A percentile compares a stretch with the other conserved stretches of the same genome.
Conservation (phyloP, 2,113 vertebrate species). For the Suricata suricatta region DNA sequence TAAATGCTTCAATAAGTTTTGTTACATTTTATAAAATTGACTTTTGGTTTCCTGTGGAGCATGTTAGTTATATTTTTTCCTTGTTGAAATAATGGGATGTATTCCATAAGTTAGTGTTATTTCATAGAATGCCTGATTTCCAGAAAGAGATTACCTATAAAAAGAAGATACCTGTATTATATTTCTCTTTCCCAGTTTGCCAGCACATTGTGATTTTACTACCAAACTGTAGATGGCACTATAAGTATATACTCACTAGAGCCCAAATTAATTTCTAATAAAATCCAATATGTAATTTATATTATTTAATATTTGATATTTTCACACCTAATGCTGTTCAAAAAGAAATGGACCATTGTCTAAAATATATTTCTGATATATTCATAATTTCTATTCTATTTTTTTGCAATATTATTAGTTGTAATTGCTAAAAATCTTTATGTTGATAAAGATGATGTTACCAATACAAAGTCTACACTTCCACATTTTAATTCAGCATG, state of each 20-base stretch:
- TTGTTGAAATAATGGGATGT: background rate
- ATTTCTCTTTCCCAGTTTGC: slow-evolving; percentile 4
- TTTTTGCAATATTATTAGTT: background rate
- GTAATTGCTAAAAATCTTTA: background rate
- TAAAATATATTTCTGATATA: background rate
- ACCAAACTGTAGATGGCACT: slow-evolving; percentile 69
- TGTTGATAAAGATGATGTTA: background rate
- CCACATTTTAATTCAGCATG: background rate
- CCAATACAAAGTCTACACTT: background rate
- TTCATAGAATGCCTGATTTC: background rate
- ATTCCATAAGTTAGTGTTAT: background rate
- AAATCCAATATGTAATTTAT: background rate
- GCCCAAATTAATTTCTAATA: background rate
- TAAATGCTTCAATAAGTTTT: background rate
- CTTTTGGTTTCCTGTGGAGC: background rate
- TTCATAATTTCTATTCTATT: slow-evolving; percentile 36
- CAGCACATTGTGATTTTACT: background rate
- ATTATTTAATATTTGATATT: background rate
- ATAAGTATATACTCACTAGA: background rate
- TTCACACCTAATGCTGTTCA: background rate
- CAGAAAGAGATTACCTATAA: background rate
- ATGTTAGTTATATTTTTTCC: background rate
- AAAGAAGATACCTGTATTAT: background rate
- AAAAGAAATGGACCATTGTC: background rate
- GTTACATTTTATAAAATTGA: background rate